Evolutionary conservation across 2,888 invertebrate species (phyloP), one percentile per base, ranked within the genome.

Genomic region (Scaptodrosophila latifasciaeformis): DNA sequence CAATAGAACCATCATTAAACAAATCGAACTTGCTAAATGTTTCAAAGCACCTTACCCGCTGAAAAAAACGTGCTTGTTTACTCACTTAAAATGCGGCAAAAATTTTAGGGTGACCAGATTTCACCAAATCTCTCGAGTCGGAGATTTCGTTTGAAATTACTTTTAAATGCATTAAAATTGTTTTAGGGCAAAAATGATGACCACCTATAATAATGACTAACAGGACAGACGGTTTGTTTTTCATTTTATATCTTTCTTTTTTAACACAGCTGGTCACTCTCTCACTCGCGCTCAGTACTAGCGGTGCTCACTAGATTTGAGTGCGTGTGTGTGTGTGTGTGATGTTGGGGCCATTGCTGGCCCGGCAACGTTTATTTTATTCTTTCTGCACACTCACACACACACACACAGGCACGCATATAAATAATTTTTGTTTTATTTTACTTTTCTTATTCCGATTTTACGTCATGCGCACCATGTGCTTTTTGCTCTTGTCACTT

Each of bases 391-490:
- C 34, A 12, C 12, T 15, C 12, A 34, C 60, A 42, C 4, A 15
- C 29, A 19, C 13, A 31, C n/a, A 30, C 46, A 24, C 60, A 42
- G 5, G 15, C 34, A 17, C n/a, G 34, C n/a, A 30, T 43, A 30
- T 35, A 29, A 12, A n/a, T 31, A 31, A 15, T 30, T 1, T 19
- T 13, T 44, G 3, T 12, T 19, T 44, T n/a, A 15, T 13, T 1
- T 2, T 19, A n/a, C n/a, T n/a, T n/a, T n/a, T n/a, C n/a, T 6
- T 10, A 18, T 24, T 7, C 31, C 15, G 57, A 54, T 53, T 58
- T 49, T 69, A 59, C 58, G 81, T 72, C 84, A 78, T 83, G 82
- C 81, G 82, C 81, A 75, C 82, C 84, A 84, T 84, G 84, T 83
- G 85, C 80, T 82, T 71, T 53, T 53, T 46, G 15, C 15, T 31